A percentile compares a stretch with the other conserved stretches of the same genome.
These are phyloP conservation scores for Zootoca vivipara DNA, from an alignment of 2,113 vertebrate species.

Conservation along the genomic window DNA sequence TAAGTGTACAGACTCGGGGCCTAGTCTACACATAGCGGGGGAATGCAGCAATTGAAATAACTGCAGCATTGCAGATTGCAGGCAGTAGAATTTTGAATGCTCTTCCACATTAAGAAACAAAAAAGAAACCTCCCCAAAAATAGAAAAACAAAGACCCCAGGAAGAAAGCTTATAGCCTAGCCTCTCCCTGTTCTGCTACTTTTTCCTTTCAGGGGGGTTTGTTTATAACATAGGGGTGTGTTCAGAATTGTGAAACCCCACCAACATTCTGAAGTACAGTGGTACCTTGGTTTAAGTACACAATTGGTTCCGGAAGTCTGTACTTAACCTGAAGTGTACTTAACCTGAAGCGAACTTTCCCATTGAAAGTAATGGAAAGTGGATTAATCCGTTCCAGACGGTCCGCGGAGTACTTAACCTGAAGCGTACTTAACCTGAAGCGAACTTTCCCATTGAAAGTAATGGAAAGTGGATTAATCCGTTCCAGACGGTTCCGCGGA, in stretches of 20 bases:
- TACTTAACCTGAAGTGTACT: too few relatives aligned
- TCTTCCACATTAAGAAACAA: too few relatives aligned
- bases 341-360: too few relatives aligned
- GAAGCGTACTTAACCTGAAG: too few relatives aligned
- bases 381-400: too few relatives aligned
- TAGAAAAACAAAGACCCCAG: not conserved
- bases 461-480: too few relatives aligned
- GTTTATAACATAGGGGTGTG: not conserved
- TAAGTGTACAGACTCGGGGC: not conserved
- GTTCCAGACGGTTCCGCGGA: too few relatives aligned
- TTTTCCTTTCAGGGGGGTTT: not conserved
- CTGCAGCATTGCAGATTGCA: not conserved
- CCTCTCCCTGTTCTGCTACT: not conserved
- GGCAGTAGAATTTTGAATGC: not conserved
- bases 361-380: too few relatives aligned
- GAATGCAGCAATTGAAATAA: not conserved
- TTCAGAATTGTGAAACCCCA: not conserved
- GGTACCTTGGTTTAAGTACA: too few relatives aligned
- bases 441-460: too few relatives aligned
- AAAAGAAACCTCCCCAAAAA: not conserved
- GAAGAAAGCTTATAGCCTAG: not conserved
- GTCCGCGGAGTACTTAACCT: too few relatives aligned
- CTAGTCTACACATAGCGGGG: not conserved
- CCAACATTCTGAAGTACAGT: not conserved
- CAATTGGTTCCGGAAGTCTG: too few relatives aligned